Evolutionary conservation across 1,140 invertebrate species (phyloP).

Genomic region (Semibalanus balanoides): DNA sequence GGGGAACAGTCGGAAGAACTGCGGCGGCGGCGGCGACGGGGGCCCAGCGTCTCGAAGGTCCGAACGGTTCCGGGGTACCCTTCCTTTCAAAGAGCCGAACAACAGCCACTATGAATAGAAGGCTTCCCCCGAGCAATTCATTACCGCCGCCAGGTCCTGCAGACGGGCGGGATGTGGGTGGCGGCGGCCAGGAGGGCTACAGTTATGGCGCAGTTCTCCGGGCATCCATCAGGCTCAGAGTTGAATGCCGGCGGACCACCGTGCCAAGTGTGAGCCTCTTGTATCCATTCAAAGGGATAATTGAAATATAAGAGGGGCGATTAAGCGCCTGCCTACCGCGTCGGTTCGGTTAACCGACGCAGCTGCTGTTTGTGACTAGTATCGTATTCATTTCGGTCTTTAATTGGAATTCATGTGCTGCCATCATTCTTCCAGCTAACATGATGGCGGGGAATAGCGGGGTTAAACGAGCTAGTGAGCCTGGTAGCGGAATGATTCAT

Average conservation of each 20-base stretch:
- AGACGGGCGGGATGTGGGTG: background rate
- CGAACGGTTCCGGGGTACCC: background rate
- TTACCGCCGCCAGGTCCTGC: background rate
- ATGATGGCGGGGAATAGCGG: too few species aligned
- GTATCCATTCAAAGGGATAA: background rate
- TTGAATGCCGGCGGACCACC: background rate
- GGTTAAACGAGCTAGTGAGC: too few species aligned
- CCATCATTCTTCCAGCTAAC: too few species aligned
- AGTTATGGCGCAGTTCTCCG: background rate
- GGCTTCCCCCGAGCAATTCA: background rate
- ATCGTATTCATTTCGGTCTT: too few species aligned
- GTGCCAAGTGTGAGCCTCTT: background rate
- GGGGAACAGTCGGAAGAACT: too few species aligned
- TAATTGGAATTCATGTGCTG: too few species aligned
- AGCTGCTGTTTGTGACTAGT: background rate
- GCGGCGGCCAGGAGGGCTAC: background rate
- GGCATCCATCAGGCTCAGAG: background rate
- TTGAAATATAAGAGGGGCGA: background rate
- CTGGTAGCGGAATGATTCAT: too few species aligned
- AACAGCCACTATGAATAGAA: background rate
- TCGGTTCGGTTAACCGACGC: background rate
- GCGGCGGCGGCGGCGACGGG: too few species aligned
- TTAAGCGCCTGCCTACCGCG: background rate
- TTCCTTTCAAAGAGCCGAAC: background rate
- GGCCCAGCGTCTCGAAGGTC: background rate